A percentile compares a stretch with the other conserved stretches of the same genome.
Evolutionary conservation across 2,113 vertebrate species (phyloP).

Genomic region (Dolichotis patagonum): DNA sequence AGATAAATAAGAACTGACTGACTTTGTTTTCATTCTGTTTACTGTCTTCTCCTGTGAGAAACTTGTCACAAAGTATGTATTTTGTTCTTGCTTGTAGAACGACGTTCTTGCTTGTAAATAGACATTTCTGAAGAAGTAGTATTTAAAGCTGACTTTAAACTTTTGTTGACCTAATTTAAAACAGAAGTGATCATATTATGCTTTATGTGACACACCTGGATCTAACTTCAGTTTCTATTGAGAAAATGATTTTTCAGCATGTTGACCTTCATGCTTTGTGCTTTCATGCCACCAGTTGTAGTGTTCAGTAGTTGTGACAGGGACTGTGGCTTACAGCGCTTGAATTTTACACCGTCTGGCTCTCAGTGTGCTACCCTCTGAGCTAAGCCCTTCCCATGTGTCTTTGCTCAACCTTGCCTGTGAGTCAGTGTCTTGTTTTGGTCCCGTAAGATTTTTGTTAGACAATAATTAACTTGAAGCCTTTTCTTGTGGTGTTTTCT

Average conservation of each 20-base stretch:
- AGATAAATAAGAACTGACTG: neutral
- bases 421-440: neutral
- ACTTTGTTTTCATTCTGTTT: neutral
- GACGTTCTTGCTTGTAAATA: neutral
- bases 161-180: constrained; percentile 44
- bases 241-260: neutral
- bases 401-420: neutral
- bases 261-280: neutral
- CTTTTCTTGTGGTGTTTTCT: neutral
- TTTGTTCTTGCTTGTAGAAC: neutral
- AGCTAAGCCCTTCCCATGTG: neutral
- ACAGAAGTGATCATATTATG: neutral
- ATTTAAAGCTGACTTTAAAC: constrained; percentile 8
- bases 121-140: constrained; percentile 19
- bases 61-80: neutral
- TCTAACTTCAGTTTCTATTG: neutral
- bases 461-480: neutral
- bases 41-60: neutral
- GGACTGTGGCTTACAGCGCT: neutral
- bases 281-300: neutral
- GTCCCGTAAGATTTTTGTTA: neutral
- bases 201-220: neutral
- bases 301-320: neutral
- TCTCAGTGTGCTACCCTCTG: neutral
- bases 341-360: neutral